Evolutionary conservation across 2,797 vertebrate species (phyloP).

Genomic region (Mus spretus): DNA sequence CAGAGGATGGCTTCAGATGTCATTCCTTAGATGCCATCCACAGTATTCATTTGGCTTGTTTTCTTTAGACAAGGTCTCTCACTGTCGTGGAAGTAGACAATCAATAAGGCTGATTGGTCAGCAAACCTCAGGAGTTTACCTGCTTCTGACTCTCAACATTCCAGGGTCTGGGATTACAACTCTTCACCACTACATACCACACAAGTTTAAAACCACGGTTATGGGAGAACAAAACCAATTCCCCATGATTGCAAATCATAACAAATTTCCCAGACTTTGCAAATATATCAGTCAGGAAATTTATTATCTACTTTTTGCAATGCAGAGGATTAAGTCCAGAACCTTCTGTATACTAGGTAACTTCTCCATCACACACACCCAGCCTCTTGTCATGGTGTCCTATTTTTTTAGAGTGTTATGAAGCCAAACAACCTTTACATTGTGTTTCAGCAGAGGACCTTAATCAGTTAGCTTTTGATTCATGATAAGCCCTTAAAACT

Average conservation of each 20-base stretch:
- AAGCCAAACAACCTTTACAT: neutral
- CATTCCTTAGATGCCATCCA: neutral
- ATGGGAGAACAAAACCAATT: neutral
- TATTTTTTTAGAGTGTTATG: neutral
- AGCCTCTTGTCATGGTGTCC: neutral
- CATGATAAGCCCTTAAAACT: conserved; percentile 36
- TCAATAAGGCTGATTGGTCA: neutral
- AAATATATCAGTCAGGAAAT: neutral
- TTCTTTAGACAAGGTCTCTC: neutral
- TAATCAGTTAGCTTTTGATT: neutral
- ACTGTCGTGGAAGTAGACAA: neutral
- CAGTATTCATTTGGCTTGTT: neutral
- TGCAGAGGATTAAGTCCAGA: neutral
- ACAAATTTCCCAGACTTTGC: neutral
- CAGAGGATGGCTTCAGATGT: too few species aligned
- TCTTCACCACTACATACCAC: neutral
- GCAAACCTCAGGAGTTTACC: neutral
- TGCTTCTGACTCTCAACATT: neutral
- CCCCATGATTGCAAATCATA: neutral
- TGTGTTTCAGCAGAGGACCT: conserved; percentile 19
- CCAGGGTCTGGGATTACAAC: neutral
- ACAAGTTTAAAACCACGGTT: neutral
- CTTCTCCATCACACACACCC: neutral
- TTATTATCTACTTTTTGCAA: neutral
- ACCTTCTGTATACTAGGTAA: neutral